These are phyloP conservation scores for Autographa gamma DNA, from an alignment of 2,888 invertebrate genomes.

Conservation along the genomic window DNA sequence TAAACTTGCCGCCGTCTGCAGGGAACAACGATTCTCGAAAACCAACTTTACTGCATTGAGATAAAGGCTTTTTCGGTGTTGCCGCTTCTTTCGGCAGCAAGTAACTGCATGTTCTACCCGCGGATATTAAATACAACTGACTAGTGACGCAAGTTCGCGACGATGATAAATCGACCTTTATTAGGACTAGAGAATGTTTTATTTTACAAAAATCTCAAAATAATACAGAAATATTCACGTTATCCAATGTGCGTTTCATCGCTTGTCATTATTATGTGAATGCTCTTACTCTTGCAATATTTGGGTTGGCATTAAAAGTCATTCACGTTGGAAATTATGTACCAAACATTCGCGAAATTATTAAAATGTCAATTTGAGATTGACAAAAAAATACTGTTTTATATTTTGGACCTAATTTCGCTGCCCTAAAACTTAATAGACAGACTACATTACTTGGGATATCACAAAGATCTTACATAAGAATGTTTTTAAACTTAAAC, in stretches of 20 bases:
- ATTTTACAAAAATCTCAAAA: slow-evolving; percentile 58
- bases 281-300: neutral
- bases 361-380: neutral
- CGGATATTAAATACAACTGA: slow-evolving; percentile 43
- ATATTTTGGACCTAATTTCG: neutral
- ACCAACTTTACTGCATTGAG: neutral
- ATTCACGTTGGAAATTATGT: too few species aligned
- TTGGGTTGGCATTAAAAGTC: neutral
- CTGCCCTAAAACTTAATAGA: slow-evolving; percentile 25
- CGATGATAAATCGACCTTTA: slow-evolving; percentile 51
- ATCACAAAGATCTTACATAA: neutral
- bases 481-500: neutral
- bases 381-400: neutral
- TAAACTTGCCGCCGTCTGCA: neutral
- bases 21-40: neutral
- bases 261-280: slow-evolving; percentile 30
- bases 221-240: slow-evolving; percentile 53
- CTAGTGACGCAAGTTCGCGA: slow-evolving; percentile 39
- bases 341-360: neutral
- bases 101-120: slow-evolving; percentile 11
- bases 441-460: neutral
- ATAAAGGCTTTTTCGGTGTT: neutral
- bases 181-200: slow-evolving; percentile 65
- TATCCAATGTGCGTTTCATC: slow-evolving; percentile 45
- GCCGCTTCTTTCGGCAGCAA: neutral